phyloP scores from a whole-genome alignment of 2,888 invertebrate genomes.

The Galerucella nymphaeae region DNA sequence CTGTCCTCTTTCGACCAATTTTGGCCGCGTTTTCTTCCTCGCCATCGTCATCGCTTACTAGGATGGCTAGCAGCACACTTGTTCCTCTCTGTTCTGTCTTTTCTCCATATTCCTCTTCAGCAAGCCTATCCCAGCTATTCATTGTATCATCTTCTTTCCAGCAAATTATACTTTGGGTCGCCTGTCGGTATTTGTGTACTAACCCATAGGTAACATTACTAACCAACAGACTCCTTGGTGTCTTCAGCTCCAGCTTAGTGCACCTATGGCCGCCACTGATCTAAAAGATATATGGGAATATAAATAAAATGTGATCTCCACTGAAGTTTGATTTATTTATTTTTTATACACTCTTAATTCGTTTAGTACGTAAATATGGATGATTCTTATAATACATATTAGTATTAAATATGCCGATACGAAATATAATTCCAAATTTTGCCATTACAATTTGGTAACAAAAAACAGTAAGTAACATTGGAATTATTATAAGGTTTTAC shows the following conservation, averaged over 20 bases:
- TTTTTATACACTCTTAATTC: slow-evolving; percentile 23
- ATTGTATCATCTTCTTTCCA: too few species aligned
- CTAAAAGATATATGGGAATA: background rate
- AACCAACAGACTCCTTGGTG: too few species aligned
- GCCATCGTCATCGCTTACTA: too few species aligned
- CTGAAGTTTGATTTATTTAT: slow-evolving; percentile 28
- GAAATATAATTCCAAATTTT: slow-evolving; percentile 42
- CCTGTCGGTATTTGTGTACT: too few species aligned
- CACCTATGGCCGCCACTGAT: background rate
- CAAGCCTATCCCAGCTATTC: background rate
- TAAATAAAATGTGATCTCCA: background rate
- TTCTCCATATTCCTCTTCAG: background rate
- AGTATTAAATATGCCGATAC: slow-evolving; percentile 26
- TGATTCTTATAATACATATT: slow-evolving; percentile 29
- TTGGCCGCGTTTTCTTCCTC: too few species aligned
- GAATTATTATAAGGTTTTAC: slow-evolving; percentile 38
- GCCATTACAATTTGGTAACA: slow-evolving; percentile 44
- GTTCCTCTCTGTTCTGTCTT: too few species aligned
- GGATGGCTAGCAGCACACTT: too few species aligned
- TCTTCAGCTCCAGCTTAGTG: too few species aligned
- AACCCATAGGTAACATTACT: too few species aligned
- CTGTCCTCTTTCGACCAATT: too few species aligned
- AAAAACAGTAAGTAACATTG: slow-evolving; percentile 39
- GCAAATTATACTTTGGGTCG: too few species aligned
- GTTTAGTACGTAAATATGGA: slow-evolving; percentile 27